phyloP scores from a whole-genome alignment of 2,888 invertebrate species.

The Cheiracanthium punctorium region DNA sequence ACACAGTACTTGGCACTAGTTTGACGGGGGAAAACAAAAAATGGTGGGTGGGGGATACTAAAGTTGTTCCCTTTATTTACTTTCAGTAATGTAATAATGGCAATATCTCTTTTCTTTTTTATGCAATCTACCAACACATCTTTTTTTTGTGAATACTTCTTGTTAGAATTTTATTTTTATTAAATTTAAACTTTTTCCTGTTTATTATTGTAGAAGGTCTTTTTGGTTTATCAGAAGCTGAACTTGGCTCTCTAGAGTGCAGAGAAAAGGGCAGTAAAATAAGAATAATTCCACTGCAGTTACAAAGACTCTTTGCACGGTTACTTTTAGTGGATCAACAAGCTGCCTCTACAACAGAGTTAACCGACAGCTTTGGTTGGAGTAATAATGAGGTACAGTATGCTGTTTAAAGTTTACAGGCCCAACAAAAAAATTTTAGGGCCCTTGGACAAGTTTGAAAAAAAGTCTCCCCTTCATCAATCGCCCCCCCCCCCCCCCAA shows the following conservation, averaged over 20 bases:
- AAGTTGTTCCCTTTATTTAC: too few relatives aligned
- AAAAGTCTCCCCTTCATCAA: too few relatives aligned
- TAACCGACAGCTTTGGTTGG: conserved; percentile 78
- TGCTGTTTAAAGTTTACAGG: too few relatives aligned
- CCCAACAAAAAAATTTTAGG: too few relatives aligned
- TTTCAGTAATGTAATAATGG: too few relatives aligned
- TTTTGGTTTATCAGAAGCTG: conserved; percentile 74
- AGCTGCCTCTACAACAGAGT: conserved; percentile 75
- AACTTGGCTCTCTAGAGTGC: conserved; percentile 75
- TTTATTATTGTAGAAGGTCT: conserved; percentile 74
- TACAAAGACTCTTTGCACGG: conserved; percentile 76
- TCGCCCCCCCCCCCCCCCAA: too few relatives aligned
- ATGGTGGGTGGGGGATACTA: too few relatives aligned
- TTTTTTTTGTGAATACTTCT: not conserved
- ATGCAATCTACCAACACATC: too few relatives aligned
- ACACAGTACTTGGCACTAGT: too few relatives aligned
- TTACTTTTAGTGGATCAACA: conserved; percentile 75
- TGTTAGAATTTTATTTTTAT: not conserved
- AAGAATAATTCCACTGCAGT: conserved; percentile 76
- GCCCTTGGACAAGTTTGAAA: too few relatives aligned
- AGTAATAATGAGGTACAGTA: conserved; percentile 76
- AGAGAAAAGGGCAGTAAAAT: conserved; percentile 74
- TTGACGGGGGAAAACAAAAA: too few relatives aligned
- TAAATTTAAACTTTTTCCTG: not conserved
- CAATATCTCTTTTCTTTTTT: too few relatives aligned